Percentiles rank a stretch among this genome's conserved stretches.
These are phyloP conservation scores for Cotesia chilonis DNA, from an alignment of 1,140 invertebrate genomes.

Conservation along the genomic window DNA sequence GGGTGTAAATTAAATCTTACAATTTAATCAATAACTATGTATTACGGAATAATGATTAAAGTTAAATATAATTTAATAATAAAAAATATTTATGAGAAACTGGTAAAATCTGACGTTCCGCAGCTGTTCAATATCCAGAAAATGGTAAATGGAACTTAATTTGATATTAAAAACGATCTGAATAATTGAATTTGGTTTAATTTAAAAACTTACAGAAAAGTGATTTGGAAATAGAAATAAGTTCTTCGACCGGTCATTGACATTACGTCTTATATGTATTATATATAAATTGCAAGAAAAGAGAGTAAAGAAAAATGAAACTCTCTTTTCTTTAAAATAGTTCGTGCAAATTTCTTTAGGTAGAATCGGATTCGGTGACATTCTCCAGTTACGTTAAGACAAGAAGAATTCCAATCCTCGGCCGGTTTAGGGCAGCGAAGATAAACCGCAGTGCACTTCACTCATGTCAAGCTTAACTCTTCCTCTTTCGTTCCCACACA, in stretches of 20 bases:
- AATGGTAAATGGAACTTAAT: too few relatives aligned
- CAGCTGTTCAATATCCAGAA: too few relatives aligned
- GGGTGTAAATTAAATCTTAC: too few relatives aligned
- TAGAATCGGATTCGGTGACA: slow-evolving; percentile 30
- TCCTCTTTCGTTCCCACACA: background rate
- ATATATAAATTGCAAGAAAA: background rate
- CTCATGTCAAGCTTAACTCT: background rate
- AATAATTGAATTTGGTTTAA: background rate
- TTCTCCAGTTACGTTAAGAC: slow-evolving; percentile 25
- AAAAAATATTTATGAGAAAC: too few relatives aligned
- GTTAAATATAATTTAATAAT: too few relatives aligned
- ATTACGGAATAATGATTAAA: too few relatives aligned
- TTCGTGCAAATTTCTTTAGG: slow-evolving; percentile 24
- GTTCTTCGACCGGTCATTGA: slow-evolving; percentile 20
- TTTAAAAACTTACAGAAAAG: background rate
- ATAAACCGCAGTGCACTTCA: slow-evolving; percentile 22
- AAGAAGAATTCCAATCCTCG: slow-evolving; percentile 28
- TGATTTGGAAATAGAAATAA: background rate
- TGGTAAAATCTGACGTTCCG: too few relatives aligned
- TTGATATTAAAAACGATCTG: background rate
- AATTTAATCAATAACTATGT: too few relatives aligned
- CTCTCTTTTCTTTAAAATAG: background rate
- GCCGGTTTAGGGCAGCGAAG: slow-evolving; percentile 30
- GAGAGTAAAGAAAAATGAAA: slow-evolving; percentile 16
- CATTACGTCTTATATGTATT: background rate